Evolutionary conservation across 2,888 invertebrate species (phyloP), one percentile per base, ranked within the genome.

Genomic region (Rhingia rostrata): DNA sequence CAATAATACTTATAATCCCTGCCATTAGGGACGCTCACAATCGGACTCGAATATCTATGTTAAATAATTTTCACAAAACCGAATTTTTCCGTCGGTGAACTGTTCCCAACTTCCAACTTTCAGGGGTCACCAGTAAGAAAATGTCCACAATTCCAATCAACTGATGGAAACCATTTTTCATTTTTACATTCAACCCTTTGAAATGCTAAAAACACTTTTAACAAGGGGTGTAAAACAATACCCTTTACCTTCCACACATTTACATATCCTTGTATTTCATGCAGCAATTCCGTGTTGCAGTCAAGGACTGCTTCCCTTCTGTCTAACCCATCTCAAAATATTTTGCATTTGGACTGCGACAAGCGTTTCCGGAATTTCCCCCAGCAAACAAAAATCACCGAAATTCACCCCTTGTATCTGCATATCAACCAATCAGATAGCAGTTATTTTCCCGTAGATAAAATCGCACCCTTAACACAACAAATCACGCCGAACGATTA

Each of bases 401-500:
- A 47, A 77, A 61, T 69, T 77, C 77, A 77, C 37, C 77, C 77
- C 67, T 61, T 41, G 39, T 39, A 60, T 12, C n/a, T 14, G 12
- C 47, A 64, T 43, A 35, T 12, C 67, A 67, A 39, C 82, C 82
- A 83, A 83, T 83, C 78, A 45, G 78, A 73, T 63, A 49, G 56
- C 63, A 51, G 80, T 67, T 37, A 30, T 58, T 67, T 60, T 43
- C 10, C 58, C 37, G 53, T 33, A 53, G 37, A 61, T 37, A 58
- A 14, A 63, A 67, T 51, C 39, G 78, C 78, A 67, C 78, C 78
- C 72, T 73, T 32, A 32, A 54, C 22, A 22, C 61, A 67, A 78
- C 78, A 83, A 83, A 83, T 83, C 77, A 78, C 72, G 61, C 43
- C 49, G 22, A 73, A 14, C 73, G 72, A 67, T 77, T 63, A 54